Conservation (phyloP, 2,113 vertebrate genomes). For the Neolamprologus sp. region DNA sequence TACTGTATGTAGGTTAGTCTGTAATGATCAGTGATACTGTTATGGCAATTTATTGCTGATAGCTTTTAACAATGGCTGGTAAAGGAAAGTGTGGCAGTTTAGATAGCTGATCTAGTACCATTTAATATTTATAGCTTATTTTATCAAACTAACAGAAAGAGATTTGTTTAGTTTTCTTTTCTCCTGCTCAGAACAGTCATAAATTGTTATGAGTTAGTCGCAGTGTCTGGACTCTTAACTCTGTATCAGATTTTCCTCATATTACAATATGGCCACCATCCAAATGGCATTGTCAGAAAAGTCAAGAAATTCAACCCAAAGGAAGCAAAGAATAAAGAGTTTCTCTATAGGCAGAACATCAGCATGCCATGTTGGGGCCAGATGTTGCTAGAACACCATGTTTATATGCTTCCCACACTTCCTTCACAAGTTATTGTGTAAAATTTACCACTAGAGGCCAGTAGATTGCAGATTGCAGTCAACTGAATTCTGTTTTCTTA, state of each 20-base stretch:
- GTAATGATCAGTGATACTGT: not conserved
- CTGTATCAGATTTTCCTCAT: not conserved
- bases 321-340: not conserved
- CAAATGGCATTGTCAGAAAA: not conserved
- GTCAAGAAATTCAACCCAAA: not conserved
- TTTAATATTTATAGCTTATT: not conserved
- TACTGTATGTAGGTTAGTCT: not conserved
- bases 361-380: not conserved
- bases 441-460: not conserved
- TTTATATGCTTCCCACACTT: not conserved
- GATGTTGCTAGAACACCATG: not conserved
- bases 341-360: not conserved
- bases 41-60: not conserved
- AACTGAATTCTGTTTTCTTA: not conserved
- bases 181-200: not conserved
- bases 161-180: not conserved
- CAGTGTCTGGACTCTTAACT: not conserved
- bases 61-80: not conserved
- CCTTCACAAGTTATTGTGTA: not conserved
- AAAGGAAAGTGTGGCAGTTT: not conserved
- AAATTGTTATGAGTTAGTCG: not conserved
- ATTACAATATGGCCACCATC: not conserved
- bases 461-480: not conserved
- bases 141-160: not conserved
- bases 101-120: not conserved